A percentile compares a stretch with the other conserved stretches of the same genome.
Evolutionary conservation across 2,113 vertebrate genomes (phyloP).

Genomic region (Ochotona curzoniae): DNA sequence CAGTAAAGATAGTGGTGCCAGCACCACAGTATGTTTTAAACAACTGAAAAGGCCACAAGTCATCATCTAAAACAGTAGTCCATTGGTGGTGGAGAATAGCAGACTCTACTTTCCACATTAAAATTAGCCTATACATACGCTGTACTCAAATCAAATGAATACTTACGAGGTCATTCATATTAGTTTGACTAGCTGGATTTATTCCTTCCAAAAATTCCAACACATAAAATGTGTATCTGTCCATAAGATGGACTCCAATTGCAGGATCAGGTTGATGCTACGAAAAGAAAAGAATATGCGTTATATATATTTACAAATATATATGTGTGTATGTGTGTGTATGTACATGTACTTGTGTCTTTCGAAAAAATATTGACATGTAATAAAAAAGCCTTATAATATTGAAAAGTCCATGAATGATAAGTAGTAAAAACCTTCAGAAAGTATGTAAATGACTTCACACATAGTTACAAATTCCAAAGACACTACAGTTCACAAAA

Average conservation of each 20-base stretch:
- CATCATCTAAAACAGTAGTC: not conserved
- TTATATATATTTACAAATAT: too few species aligned
- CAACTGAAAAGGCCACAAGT: not conserved
- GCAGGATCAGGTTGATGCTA: constrained; percentile 98
- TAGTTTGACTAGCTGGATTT: constrained; percentile 95
- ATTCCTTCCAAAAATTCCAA: constrained; percentile 99
- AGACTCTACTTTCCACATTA: not conserved
- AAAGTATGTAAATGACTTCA: constrained; percentile 22
- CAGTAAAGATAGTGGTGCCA: not conserved
- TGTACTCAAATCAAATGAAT: constrained; percentile 22
- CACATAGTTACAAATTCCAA: constrained; percentile 36
- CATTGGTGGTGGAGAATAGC: not conserved
- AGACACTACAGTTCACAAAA: not conserved
- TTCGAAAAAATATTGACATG: constrained; percentile 33
- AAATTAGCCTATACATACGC: not conserved
- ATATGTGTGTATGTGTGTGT: too few species aligned
- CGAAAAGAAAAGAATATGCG: constrained; percentile 47
- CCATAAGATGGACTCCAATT: constrained; percentile 98
- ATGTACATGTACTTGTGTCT: not conserved
- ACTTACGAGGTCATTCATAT: constrained; percentile 95
- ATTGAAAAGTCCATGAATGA: constrained; percentile 7
- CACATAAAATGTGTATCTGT: constrained; percentile 98
- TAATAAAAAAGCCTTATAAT: not conserved
- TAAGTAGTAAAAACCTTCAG: constrained; percentile 13
- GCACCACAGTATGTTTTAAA: not conserved